phyloP scores from a whole-genome alignment of 2,113 vertebrate species.

The Ornithorhynchus anatinus region DNA sequence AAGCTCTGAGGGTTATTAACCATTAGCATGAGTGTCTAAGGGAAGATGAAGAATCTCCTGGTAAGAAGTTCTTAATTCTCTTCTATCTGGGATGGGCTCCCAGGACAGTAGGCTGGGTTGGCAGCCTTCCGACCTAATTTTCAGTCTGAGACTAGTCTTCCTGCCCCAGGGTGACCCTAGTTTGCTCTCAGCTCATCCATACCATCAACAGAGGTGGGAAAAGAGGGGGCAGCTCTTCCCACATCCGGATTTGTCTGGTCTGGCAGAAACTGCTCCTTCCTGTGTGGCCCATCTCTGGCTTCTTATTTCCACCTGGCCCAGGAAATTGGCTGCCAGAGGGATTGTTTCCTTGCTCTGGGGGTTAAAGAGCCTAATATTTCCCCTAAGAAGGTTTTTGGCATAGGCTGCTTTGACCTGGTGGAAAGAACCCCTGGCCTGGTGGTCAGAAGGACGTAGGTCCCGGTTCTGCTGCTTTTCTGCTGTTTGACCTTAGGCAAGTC shows the following conservation, averaged over 20 bases:
- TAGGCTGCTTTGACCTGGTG: background rate
- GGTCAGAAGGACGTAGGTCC: too few relatives aligned
- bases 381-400: background rate
- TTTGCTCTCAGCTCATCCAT: background rate
- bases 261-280: background rate
- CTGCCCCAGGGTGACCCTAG: background rate
- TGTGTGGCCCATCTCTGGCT: background rate
- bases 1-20: too few relatives aligned
- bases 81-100: background rate
- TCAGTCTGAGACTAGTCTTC: background rate
- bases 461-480: too few relatives aligned
- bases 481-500: too few relatives aligned
- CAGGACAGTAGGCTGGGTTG: background rate
- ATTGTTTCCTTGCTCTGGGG: background rate
- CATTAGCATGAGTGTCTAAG: too few relatives aligned
- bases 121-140: too few relatives aligned
- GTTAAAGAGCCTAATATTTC: background rate
- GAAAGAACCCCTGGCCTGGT: too few relatives aligned
- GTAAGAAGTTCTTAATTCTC: background rate
- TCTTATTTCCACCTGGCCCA: too few relatives aligned
- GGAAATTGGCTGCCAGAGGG: background rate
- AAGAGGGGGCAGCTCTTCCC: accelerated
- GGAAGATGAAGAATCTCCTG: background rate
- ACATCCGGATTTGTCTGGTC: too few relatives aligned
- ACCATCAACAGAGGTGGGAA: background rate